Evolutionary conservation across 2,888 invertebrate genomes (phyloP).

Genomic region (Chrysolina americana): DNA sequence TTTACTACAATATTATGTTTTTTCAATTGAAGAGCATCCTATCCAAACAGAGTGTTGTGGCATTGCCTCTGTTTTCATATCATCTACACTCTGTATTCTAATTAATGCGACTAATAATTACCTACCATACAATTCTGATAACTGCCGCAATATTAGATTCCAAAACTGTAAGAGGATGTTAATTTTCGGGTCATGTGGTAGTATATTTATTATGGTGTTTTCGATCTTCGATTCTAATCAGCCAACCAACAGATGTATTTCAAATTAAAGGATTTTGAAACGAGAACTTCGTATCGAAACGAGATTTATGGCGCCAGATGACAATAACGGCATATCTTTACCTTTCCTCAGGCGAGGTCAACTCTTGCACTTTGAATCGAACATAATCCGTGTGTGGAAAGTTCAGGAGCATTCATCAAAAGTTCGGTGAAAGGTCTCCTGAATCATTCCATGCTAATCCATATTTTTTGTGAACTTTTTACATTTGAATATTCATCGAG

Average conservation of each 20-base stretch:
- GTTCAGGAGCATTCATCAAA: neutral
- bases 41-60: too few relatives aligned
- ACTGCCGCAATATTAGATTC: neutral
- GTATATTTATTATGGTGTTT: neutral
- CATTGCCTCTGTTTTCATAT: too few relatives aligned
- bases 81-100: too few relatives aligned
- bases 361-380: neutral
- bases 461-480: neutral
- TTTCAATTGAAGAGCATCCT: too few relatives aligned
- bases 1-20: too few relatives aligned
- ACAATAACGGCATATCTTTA: neutral
- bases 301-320: neutral
- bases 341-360: neutral
- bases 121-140: too few relatives aligned
- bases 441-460: neutral
- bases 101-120: too few relatives aligned
- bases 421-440: neutral
- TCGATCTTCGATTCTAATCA: neutral
- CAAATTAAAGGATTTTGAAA: neutral
- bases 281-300: neutral
- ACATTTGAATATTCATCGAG: neutral
- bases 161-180: neutral
- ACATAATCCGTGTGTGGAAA: neutral
- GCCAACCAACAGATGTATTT: neutral
- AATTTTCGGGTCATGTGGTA: neutral